Percentiles rank a stretch among this genome's conserved stretches.
phyloP scores from a whole-genome alignment of 2,113 vertebrate species.

The Trachemys scripta region DNA sequence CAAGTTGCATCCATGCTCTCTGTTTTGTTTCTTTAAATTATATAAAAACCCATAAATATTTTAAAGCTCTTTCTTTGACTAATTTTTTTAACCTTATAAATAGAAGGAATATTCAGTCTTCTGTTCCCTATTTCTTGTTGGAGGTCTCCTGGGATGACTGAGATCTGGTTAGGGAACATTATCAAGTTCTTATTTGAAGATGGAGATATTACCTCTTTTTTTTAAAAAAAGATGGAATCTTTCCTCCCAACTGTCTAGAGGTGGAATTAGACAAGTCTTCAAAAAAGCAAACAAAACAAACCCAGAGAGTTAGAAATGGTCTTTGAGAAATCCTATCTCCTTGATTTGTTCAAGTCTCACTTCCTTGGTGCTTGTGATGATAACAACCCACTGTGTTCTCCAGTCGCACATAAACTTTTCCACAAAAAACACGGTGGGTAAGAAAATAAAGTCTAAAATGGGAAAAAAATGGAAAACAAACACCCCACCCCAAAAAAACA shows the following conservation, averaged over 20 bases:
- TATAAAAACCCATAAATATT: neutral
- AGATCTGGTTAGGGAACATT: neutral
- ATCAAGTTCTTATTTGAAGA: neutral
- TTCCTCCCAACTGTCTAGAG: neutral
- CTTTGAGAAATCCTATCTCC: neutral
- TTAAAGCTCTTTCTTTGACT: neutral
- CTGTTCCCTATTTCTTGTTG: neutral
- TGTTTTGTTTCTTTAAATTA: neutral
- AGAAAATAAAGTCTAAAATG: neutral
- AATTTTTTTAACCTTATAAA: neutral
- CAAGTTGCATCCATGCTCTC: neutral
- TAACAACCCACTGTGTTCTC: neutral
- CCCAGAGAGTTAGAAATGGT: neutral
- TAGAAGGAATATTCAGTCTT: neutral
- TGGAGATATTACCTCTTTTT: neutral
- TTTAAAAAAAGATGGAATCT: neutral
- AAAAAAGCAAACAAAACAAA: neutral
- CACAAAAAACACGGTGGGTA: neutral
- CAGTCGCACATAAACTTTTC: neutral
- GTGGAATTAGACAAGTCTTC: neutral
- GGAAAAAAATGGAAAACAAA: neutral
- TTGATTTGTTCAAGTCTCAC: neutral
- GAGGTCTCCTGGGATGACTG: neutral
- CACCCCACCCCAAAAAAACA: too few species aligned
- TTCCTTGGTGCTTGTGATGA: neutral